phyloP scores from a whole-genome alignment of 37 sponge, comb jelly and placozoan species.

The Cladorhizidae sp. region DNA sequence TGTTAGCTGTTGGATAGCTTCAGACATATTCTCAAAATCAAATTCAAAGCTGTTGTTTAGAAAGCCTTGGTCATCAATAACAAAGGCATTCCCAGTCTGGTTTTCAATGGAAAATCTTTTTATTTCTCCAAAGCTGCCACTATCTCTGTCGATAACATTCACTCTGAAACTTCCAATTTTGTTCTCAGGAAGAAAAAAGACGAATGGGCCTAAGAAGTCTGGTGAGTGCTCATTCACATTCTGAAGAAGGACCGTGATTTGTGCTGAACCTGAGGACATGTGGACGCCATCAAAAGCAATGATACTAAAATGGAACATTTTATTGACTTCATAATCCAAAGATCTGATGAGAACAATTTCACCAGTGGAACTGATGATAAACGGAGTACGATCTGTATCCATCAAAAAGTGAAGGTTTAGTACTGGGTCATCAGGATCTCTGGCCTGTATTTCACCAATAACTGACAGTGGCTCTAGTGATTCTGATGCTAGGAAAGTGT shows the following conservation, averaged over 20 bases:
- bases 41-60: slow-evolving; percentile 19
- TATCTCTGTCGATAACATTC: slow-evolving; percentile 42
- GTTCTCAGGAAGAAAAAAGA: slow-evolving; percentile 45
- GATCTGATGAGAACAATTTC: slow-evolving; percentile 23
- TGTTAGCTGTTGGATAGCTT: slow-evolving; percentile 12
- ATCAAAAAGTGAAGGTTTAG: background rate
- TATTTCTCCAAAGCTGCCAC: slow-evolving; percentile 24
- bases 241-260: slow-evolving; percentile 27
- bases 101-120: slow-evolving; percentile 11
- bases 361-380: slow-evolving; percentile 34
- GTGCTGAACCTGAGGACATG: slow-evolving; percentile 19
- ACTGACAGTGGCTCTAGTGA: slow-evolving; percentile 6
- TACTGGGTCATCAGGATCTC: slow-evolving; percentile 19
- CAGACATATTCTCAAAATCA: slow-evolving; percentile 44
- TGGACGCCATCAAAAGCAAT: slow-evolving; percentile 55
- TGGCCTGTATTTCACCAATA: slow-evolving; percentile 16
- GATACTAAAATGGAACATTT: slow-evolving; percentile 22
- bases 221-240: slow-evolving; percentile 62
- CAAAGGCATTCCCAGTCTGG: slow-evolving; percentile 8
- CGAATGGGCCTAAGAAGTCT: slow-evolving; percentile 29
- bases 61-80: slow-evolving; percentile 25
- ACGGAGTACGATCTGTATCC: slow-evolving; percentile 11
- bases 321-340: slow-evolving; percentile 41
- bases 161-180: slow-evolving; percentile 13
- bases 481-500: slow-evolving; percentile 24